These are phyloP conservation scores for Pogonocherus hispidulus DNA, from an alignment of 2,888 invertebrate species.

Conservation along the genomic window DNA sequence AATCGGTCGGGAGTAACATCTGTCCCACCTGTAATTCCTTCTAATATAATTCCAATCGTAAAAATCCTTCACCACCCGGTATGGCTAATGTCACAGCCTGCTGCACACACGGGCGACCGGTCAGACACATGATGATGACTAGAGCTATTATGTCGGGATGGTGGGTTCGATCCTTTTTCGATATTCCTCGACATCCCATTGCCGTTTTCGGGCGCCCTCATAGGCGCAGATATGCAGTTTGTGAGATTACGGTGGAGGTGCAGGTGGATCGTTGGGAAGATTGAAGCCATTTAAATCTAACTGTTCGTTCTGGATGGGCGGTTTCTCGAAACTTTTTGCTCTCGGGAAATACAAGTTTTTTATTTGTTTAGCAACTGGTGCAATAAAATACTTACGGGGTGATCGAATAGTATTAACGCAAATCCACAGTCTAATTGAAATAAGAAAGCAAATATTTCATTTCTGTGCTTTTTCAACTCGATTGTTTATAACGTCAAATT, in stretches of 20 bases:
- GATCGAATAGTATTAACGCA: too few relatives aligned
- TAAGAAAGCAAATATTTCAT: too few relatives aligned
- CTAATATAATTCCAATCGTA: not conserved
- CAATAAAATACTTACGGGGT: too few relatives aligned
- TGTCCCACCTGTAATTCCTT: not conserved
- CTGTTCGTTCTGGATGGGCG: conserved; percentile 16
- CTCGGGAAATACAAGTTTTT: not conserved
- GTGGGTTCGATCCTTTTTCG: conserved; percentile 48
- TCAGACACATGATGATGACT: conserved; percentile 61
- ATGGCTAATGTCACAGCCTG: conserved; percentile 39
- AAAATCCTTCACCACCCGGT: conserved; percentile 1
- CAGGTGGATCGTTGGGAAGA: conserved; percentile 26
- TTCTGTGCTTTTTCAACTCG: too few relatives aligned
- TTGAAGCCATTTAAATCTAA: conserved; percentile 24
- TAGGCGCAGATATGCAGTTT: conserved; percentile 37
- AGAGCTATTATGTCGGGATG: conserved; percentile 57
- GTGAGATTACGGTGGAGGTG: conserved; percentile 34
- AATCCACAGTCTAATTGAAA: too few relatives aligned
- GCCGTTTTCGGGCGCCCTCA: conserved; percentile 17
- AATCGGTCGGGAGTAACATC: not conserved
- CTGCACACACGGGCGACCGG: conserved; percentile 53
- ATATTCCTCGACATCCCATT: conserved; percentile 36
- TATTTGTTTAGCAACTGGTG: not conserved
- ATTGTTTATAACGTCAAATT: too few relatives aligned
- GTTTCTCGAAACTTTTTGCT: not conserved